Base-by-base conservation (phyloP, 2,113 vertebrate species). In the Orthonyx spaldingii region DNA sequence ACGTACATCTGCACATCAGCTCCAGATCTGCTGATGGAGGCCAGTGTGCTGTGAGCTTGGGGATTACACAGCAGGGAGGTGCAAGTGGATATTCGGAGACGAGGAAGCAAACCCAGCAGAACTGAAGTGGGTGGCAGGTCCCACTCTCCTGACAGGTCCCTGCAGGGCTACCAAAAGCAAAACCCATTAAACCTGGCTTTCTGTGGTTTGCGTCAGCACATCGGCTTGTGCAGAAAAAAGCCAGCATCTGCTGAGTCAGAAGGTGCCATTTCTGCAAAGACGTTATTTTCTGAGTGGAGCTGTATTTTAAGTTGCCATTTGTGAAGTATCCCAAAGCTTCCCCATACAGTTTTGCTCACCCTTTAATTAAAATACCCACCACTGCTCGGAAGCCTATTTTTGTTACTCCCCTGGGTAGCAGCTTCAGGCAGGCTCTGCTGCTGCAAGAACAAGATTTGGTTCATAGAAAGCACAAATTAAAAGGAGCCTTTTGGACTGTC, bases 291-390 rank as follows among this genome's bases (percentile, higher is more conserved):
- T 7, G 21, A 81, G 76, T 7, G 1, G 71, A 90, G 93, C 81
- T 84, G 71, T 93, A 86, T 76, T 93, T 96, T 91, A 90, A 88
- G 61, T 93, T 88, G 84, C 87, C 63, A 3, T 80, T 84, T 95
- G 59, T 8, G 7, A 90, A 91, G 84, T 83, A 93, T 94, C 94
- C 89, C 84, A 91, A 87, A 93, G 93, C 93, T 94, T 96, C 81
- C 70, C 78, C 2, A 0, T 82, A 41, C 77, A 70, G 79, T 92
- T 95, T 93, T 86, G 75, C 89, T 95, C 88, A 90, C 92, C 92
- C 94, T 95, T 95, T 96, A 95, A 96, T 96, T 97, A 95, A 96
- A 95, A 93, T 94, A 49, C 85, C 95, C 83, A 92, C 83, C 56
- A 71, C 92, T 94, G 93, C 80, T 94, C 10, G 8, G 93, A 95